These are phyloP conservation scores for Diceros bicornis DNA, from an alignment of 2,797 vertebrate species.

Conservation along the genomic window DNA sequence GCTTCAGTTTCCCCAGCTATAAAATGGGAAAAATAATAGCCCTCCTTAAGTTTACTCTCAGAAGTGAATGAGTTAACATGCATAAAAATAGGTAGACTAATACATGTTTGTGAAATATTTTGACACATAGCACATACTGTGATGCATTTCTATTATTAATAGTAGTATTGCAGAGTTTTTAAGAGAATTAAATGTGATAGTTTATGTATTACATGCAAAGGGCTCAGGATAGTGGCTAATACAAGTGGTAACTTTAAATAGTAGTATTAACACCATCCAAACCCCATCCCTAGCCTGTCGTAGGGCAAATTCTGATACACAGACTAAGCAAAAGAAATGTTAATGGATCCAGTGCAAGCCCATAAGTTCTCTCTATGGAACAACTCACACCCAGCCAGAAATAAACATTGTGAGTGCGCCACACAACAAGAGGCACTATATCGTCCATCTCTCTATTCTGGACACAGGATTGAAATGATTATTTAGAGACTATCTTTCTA, in stretches of 20 bases:
- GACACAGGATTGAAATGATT: neutral
- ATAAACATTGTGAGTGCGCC: neutral
- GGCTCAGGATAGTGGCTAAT: neutral
- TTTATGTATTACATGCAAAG: neutral
- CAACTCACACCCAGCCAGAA: neutral
- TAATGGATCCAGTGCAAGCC: neutral
- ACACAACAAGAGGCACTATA: neutral
- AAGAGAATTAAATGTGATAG: neutral
- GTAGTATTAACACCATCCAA: neutral
- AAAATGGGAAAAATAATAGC: neutral
- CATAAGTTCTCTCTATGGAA: neutral
- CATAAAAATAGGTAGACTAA: neutral
- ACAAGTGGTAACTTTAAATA: neutral
- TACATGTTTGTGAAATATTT: constrained; percentile 16
- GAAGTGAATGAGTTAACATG: neutral
- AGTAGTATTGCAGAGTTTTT: neutral
- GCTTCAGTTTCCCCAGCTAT: neutral
- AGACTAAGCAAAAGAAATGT: neutral
- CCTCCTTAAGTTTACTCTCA: neutral
- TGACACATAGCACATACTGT: neutral
- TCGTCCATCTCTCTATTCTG: neutral
- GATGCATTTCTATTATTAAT: neutral
- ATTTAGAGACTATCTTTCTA: neutral
- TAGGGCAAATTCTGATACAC: neutral
- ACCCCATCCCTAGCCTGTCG: neutral